These are phyloP conservation scores for Melieria crassipennis DNA, from an alignment of 2,888 invertebrate species.

Conservation along the genomic window DNA sequence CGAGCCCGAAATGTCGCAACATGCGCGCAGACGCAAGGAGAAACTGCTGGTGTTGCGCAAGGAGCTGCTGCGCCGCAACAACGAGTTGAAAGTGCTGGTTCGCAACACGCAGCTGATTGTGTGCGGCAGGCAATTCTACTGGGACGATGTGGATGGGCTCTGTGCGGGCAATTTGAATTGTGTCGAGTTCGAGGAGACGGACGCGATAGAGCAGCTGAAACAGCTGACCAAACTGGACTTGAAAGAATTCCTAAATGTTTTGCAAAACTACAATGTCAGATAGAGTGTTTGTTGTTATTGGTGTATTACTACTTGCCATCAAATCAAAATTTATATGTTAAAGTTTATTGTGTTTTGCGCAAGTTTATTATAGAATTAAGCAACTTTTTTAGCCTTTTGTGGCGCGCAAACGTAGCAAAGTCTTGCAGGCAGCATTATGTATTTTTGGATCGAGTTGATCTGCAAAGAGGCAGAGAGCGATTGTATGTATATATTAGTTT, in stretches of 20 bases:
- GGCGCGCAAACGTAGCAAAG: constrained; percentile 68
- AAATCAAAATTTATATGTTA: too few species aligned
- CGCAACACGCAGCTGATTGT: constrained; percentile 40
- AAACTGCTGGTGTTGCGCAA: constrained; percentile 45
- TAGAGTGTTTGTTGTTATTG: background rate
- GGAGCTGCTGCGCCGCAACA: constrained; percentile 43
- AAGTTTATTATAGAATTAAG: background rate
- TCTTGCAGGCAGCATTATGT: constrained; percentile 80
- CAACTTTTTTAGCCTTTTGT: constrained; percentile 44
- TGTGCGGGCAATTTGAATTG: constrained; percentile 31
- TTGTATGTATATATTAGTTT: too few species aligned
- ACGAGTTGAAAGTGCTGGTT: constrained; percentile 41
- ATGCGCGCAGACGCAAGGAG: constrained; percentile 42
- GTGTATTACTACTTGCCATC: too few species aligned
- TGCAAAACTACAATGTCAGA: constrained; percentile 44
- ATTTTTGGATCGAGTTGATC: constrained; percentile 81
- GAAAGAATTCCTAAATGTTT: constrained; percentile 43
- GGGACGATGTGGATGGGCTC: constrained; percentile 45
- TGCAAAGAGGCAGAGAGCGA: constrained; percentile 62
- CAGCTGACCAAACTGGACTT: constrained; percentile 40
- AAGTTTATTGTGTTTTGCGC: background rate
- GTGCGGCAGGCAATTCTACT: constrained; percentile 42
- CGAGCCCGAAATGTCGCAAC: constrained; percentile 41
- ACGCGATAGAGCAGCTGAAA: constrained; percentile 40
- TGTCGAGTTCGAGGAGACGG: constrained; percentile 25